phyloP scores from a whole-genome alignment of 2,113 vertebrate species.

The Onychostoma macrolepis region DNA sequence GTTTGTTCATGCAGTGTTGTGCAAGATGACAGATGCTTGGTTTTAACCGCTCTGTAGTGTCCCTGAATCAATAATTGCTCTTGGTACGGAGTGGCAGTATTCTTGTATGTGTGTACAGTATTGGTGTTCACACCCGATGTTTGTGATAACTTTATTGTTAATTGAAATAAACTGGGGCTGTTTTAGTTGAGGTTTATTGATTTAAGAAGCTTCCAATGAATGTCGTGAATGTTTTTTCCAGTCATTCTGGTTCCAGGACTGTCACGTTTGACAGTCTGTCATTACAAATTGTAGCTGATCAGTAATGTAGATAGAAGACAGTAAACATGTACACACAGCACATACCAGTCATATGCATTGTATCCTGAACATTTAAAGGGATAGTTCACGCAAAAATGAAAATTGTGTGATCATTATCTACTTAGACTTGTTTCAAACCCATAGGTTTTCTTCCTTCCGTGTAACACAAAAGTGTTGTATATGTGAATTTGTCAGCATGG shows the following conservation, averaged over 20 bases:
- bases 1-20: slow-evolving; percentile 29
- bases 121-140: neutral
- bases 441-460: neutral
- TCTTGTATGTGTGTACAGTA: neutral
- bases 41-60: neutral
- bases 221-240: neutral
- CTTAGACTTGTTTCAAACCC: neutral
- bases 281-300: neutral
- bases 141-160: neutral
- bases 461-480: neutral
- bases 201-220: neutral
- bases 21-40: slow-evolving; percentile 11
- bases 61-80: slow-evolving; percentile 29
- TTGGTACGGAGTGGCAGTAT: slow-evolving; percentile 31
- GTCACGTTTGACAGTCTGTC: neutral
- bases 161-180: neutral
- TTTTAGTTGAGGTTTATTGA: neutral
- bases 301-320: neutral
- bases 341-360: neutral
- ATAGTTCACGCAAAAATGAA: neutral
- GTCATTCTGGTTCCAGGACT: neutral
- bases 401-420: neutral
- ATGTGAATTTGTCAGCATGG: neutral
- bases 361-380: neutral
- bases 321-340: neutral